Evolutionary conservation across 2,113 vertebrate genomes (phyloP), one percentile per base, ranked within the genome.

Genomic region (Ciconia stormi): DNA sequence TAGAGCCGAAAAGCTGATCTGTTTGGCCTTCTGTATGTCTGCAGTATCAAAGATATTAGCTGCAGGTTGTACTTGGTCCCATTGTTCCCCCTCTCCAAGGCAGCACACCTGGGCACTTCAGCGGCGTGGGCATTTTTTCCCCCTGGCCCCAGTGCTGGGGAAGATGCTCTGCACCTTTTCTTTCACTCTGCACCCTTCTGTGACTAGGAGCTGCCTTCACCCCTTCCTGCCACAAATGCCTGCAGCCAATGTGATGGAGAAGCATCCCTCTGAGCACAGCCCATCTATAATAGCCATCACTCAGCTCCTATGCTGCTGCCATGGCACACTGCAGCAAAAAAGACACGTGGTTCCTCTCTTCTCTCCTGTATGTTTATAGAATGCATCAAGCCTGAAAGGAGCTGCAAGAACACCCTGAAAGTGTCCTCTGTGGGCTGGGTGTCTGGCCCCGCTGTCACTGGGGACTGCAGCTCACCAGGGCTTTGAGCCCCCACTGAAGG

Each of bases 331-430:
- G 62, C 2, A 17, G 32, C 34, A 40, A 36, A 77, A 62, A 1
- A 19, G 13, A 8, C n/a, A 3, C 0, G 0, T 4, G n/a, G 26
- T 4, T 53, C 53, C 58, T 88, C 42, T 53, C 52, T 84, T 72
- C 55, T 42, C 52, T n/a, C 36, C 50, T 65, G 9, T 46, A 4
- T 27, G n/a, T 29, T 58, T 38, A 6, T 0, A 62, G n/a, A 56
- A 61, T 1, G n/a, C 13, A 50, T 38, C 11, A 9, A 71, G 53
- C 23, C 72, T 56, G 44, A 52, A 49, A 32, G n/a, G 22, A 89
- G 27, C 59, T 44, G 29, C 13, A 20, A 10, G 17, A 69, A 40
- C 18, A 40, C 9, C 20, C 5, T 6, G 10, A 58, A 40, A 65
- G 56, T 36, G 14, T 34, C 29, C 56, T 56, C 18, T 40, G 44